phyloP scores from a whole-genome alignment of 2,113 vertebrate species.

The Callionymus lyra region DNA sequence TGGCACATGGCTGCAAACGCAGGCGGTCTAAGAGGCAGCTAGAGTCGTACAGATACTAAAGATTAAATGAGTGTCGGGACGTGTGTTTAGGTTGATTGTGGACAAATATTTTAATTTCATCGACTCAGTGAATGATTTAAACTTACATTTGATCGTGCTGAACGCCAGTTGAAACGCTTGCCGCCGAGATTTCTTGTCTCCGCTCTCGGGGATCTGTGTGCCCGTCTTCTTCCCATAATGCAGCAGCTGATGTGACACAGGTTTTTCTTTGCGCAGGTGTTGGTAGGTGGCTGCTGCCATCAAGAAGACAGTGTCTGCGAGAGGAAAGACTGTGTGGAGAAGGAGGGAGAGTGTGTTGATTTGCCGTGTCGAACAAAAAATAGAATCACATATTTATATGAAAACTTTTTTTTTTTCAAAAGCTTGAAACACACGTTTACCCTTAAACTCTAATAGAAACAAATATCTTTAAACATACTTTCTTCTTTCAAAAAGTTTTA shows the following conservation, averaged over 20 bases:
- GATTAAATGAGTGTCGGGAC: conserved; percentile 46
- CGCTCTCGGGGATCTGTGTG: conserved; percentile 8
- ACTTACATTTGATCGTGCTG: conserved; percentile 81
- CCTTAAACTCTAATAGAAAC: no score
- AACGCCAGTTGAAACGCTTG: conserved; percentile 76
- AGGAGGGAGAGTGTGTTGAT: no score
- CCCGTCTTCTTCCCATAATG: conserved; percentile 55
- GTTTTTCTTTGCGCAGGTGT: conserved; percentile 62
- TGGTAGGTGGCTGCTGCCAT: conserved; percentile 80
- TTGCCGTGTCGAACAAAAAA: no score
- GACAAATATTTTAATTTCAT: neutral
- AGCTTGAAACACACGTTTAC: no score
- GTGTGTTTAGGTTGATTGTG: conserved; percentile 10
- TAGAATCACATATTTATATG: no score
- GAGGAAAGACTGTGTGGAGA: neutral
- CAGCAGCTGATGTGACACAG: conserved; percentile 42
- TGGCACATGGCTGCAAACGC: conserved; percentile 26
- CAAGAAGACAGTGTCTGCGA: conserved; percentile 50
- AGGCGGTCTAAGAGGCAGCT: no score
- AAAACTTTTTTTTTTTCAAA: no score
- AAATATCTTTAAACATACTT: no score
- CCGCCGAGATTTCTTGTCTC: conserved; percentile 53
- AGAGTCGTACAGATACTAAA: no score
- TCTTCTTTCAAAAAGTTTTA: no score
- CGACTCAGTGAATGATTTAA: neutral